Percentiles rank a stretch among this genome's conserved stretches.
Evolutionary conservation across 2,888 invertebrate species (phyloP).

Genomic region (Trachelus troglodyta): DNA sequence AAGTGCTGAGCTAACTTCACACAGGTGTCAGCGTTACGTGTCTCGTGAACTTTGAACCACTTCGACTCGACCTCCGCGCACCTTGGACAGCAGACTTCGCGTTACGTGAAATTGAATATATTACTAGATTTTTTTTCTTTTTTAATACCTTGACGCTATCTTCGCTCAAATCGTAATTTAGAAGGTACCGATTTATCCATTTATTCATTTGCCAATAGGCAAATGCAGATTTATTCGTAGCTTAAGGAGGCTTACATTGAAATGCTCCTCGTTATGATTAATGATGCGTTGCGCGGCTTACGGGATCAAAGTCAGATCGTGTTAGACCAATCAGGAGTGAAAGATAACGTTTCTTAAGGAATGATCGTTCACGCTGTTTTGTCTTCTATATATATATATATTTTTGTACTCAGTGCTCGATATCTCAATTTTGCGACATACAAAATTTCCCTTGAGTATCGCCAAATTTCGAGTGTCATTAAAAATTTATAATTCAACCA

Average conservation of each 20-base stretch:
- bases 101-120: neutral
- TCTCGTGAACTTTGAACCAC: neutral
- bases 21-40: neutral
- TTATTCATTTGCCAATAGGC: neutral
- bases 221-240: constrained; percentile 6
- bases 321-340: neutral
- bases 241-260: constrained; percentile 5
- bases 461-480: neutral
- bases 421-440: neutral
- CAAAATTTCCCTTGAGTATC: neutral
- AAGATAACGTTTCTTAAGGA: neutral
- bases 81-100: too few species aligned
- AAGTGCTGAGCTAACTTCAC: too few species aligned
- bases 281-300: neutral
- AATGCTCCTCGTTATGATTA: constrained; percentile 3
- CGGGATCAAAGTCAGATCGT: neutral
- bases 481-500: neutral
- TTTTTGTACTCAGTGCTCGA: neutral
- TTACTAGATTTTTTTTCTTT: neutral
- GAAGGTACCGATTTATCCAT: neutral
- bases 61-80: too few species aligned
- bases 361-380: neutral
- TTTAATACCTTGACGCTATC: neutral
- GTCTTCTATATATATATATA: neutral
- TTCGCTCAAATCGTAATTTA: neutral